These are phyloP conservation scores for Rhadinocentrus ornatus DNA, from an alignment of 2,797 vertebrate genomes.

Conservation along the genomic window DNA sequence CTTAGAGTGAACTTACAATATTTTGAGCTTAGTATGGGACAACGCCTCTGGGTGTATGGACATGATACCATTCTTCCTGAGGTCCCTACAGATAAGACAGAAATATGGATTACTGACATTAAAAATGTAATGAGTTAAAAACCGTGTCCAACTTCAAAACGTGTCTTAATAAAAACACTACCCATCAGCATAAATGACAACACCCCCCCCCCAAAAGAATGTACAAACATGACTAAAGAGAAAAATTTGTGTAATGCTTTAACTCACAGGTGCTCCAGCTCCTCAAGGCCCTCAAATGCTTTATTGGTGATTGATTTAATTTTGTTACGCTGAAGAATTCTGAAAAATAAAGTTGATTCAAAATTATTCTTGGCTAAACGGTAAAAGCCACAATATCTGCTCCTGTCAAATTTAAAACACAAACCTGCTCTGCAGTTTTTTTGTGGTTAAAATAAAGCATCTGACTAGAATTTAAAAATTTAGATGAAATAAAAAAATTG, in stretches of 20 bases:
- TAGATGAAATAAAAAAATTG: neutral
- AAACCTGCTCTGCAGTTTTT: slow-evolving; percentile 7
- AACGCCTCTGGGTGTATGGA: slow-evolving; percentile 93
- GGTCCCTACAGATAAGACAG: slow-evolving; percentile 83
- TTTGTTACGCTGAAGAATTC: slow-evolving; percentile 91
- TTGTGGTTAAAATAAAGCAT: neutral
- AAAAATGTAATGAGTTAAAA: slow-evolving; percentile 28
- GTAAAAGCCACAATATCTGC: neutral
- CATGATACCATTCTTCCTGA: slow-evolving; percentile 93
- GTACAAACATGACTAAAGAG: neutral
- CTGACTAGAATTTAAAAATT: neutral
- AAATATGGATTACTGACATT: slow-evolving; percentile 50
- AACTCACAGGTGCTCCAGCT: slow-evolving; percentile 92
- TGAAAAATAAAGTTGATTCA: slow-evolving; percentile 66
- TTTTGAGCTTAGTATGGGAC: slow-evolving; percentile 87
- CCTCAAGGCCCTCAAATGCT: slow-evolving; percentile 90
- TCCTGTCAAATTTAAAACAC: neutral
- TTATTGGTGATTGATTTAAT: slow-evolving; percentile 94
- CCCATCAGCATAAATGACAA: slow-evolving; percentile 21
- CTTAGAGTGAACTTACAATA: slow-evolving; percentile 87
- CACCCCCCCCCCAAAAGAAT: neutral
- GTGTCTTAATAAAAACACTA: slow-evolving; percentile 28
- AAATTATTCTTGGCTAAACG: neutral
- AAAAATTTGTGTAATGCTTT: neutral
- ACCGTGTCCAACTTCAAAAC: slow-evolving; percentile 29